A percentile compares a stretch with the other conserved stretches of the same genome.
These are phyloP conservation scores for Arvicanthis niloticus DNA, from an alignment of 2,113 vertebrate species.

Conservation along the genomic window DNA sequence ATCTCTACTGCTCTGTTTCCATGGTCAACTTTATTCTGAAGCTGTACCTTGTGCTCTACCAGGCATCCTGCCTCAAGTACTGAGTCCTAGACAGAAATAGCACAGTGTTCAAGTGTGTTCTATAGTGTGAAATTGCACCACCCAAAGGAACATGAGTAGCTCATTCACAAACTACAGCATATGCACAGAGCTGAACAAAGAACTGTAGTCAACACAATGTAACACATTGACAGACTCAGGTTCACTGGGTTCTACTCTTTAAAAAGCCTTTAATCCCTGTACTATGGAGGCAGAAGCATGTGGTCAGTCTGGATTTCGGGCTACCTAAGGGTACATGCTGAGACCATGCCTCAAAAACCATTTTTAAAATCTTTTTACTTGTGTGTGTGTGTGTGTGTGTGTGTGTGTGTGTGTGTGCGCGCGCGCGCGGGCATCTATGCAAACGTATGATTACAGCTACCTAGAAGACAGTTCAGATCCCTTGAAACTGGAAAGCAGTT, in stretches of 20 bases:
- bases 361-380: background rate
- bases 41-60: background rate
- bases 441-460: background rate
- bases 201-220: background rate
- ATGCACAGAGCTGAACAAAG: background rate
- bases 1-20: background rate
- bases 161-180: background rate
- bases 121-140: background rate
- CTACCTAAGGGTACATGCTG: background rate
- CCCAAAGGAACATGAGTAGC: background rate
- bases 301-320: background rate
- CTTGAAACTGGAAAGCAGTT: background rate
- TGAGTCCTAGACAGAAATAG: background rate
- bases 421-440: accelerated
- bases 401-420: background rate
- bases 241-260: background rate
- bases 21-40: background rate
- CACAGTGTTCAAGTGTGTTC: background rate
- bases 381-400: accelerated
- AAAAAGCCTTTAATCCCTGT: background rate
- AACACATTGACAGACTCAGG: background rate
- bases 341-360: background rate
- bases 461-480: background rate
- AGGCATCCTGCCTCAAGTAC: background rate
- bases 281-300: background rate